Evolutionary conservation across 2,113 vertebrate species (phyloP).

Genomic region (Epinephelus cyanopodus): DNA sequence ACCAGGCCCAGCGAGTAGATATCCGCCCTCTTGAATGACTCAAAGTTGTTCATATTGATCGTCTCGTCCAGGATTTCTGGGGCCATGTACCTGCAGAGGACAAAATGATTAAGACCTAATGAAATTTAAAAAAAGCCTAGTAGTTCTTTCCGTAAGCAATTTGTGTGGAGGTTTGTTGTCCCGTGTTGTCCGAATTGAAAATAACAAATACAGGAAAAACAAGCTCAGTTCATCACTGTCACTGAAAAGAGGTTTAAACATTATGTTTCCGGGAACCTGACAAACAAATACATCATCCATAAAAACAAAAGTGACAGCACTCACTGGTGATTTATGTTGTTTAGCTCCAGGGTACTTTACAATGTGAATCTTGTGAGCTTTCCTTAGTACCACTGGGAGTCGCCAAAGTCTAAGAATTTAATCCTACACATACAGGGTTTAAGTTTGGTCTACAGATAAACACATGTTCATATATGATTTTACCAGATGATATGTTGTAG

Average conservation of each 20-base stretch:
- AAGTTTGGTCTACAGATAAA: not conserved
- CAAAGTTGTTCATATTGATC: conserved; percentile 93
- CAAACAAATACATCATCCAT: not conserved
- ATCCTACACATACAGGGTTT: not conserved
- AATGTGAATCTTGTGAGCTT: not conserved
- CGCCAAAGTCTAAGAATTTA: not conserved
- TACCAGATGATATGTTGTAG: not conserved
- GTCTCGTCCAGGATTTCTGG: conserved; percentile 96
- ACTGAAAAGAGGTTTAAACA: not conserved
- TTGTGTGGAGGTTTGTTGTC: not conserved
- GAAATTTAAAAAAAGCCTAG: conserved; percentile 20
- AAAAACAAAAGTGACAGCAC: not conserved
- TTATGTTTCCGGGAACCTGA: not conserved
- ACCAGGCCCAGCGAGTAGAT: conserved; percentile 96
- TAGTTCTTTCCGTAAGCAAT: conserved; percentile 6
- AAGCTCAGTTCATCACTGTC: not conserved
- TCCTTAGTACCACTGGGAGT: conserved; percentile 11
- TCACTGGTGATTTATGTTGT: not conserved
- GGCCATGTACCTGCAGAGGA: conserved; percentile 95
- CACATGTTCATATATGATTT: not conserved
- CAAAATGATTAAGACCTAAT: conserved; percentile 72
- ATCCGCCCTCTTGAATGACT: conserved; percentile 96
- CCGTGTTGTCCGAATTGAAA: not conserved
- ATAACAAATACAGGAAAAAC: conserved; percentile 12
- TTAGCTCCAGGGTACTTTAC: too few species aligned